Evolutionary conservation across 2,113 vertebrate genomes (phyloP), one percentile per base, ranked within the genome.

Genomic region (Sporophila hypoxantha): DNA sequence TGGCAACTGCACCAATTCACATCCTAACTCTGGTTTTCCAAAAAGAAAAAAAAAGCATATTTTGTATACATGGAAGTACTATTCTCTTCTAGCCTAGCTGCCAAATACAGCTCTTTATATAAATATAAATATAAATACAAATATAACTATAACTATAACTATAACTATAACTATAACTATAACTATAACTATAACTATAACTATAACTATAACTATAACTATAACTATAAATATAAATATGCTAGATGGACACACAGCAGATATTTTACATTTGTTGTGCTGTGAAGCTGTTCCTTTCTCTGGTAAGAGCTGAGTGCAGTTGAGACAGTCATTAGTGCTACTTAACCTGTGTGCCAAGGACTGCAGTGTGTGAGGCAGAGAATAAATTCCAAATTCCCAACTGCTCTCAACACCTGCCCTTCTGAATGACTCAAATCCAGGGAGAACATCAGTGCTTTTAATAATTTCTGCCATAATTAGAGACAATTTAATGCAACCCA

Each of bases 21-120:
- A 76, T 25, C 50, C 56, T 83, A 90, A 49, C 46, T 47, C 44
- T 68, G 69, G 18, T 27, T 79, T 68, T 30, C 27, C 8, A 25
- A 59, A 8, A 10, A 22, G 36, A 25, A 47, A 70, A 57, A 27
- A 32, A 27, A 21, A 22, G 5, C 1, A 0, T 36, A 8, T 59
- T 85, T 71, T 73, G 49, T 55, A 55, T 8, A 41, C 5, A 26
- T 25, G 25, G 23, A 69, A 86, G 14, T 23, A 22, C 20, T 42
- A 26, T 25, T 37, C 39, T 57, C 9, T 73, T 76, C 36, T 34
- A 76, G 29, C 37, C 55, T 55, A 44, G 57, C 19, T 52, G 49
- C 57, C 44, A 71, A 50, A 47, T 8, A 10, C 6, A 66, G 30
- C 10, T 36, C 2, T 39, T 37, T n/a, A 39, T 3, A 20, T 14